These are phyloP conservation scores for Tigriopus japonicus DNA, from an alignment of 1,140 invertebrate species.

Conservation along the genomic window DNA sequence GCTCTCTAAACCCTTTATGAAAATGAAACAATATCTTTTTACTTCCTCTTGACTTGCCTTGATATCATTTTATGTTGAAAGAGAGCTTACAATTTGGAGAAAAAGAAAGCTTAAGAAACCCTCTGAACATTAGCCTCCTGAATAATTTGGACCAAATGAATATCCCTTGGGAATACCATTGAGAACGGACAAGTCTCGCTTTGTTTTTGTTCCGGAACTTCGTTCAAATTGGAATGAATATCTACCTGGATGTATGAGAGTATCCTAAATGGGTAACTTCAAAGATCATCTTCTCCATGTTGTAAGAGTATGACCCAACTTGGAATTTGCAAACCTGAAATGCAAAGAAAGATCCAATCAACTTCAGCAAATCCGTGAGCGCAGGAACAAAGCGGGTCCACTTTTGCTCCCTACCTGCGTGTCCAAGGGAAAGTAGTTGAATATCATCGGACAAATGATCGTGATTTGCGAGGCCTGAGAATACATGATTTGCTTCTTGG, in stretches of 20 bases:
- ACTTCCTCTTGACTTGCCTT: too few relatives aligned
- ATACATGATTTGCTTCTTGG: slow-evolving; percentile 7
- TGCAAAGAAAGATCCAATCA: not conserved
- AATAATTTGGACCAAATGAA: too few relatives aligned
- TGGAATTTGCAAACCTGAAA: slow-evolving; percentile 7
- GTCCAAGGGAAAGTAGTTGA: slow-evolving; percentile 11
- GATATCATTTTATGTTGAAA: too few relatives aligned
- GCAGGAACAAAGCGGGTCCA: not conserved
- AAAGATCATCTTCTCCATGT: slow-evolving; percentile 6
- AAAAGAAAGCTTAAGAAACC: too few relatives aligned
- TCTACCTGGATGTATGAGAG: not conserved
- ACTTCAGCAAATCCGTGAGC: not conserved
- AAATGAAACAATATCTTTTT: too few relatives aligned
- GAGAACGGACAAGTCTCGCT: too few relatives aligned
- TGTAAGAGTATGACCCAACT: not conserved
- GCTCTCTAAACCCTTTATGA: too few relatives aligned
- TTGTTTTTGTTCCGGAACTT: too few relatives aligned
- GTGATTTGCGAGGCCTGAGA: slow-evolving; percentile 11
- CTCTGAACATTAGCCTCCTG: too few relatives aligned
- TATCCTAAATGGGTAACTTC: not conserved
- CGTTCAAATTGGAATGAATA: not conserved
- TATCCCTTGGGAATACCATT: too few relatives aligned
- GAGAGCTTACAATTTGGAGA: too few relatives aligned
- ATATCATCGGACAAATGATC: slow-evolving; percentile 11
- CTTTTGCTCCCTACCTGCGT: not conserved